phyloP scores from a whole-genome alignment of 2,888 invertebrate species.

The Troides helena region DNA sequence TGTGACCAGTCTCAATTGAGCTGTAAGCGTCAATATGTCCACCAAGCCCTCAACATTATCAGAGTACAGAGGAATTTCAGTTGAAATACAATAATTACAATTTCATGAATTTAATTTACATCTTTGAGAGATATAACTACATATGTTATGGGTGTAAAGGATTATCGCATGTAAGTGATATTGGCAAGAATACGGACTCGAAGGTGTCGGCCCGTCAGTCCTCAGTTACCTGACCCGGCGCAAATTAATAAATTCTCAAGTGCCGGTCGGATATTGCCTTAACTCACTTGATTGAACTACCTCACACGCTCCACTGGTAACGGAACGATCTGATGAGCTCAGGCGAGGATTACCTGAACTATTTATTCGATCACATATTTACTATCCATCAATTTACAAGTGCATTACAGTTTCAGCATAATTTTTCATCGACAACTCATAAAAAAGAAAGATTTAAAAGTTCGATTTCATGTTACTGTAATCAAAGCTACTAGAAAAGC shows the following conservation, averaged over 20 bases:
- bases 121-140: background rate
- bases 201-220: conserved; percentile 15
- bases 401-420: no score
- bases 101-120: no score
- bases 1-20: no score
- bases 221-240: conserved; percentile 20
- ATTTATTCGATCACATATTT: conserved; percentile 15
- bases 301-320: conserved; percentile 5
- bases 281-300: conserved; percentile 25
- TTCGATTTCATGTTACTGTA: no score
- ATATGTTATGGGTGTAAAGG: background rate
- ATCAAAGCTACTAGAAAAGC: no score
- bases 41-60: no score
- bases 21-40: no score
- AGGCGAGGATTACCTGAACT: conserved; percentile 9
- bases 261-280: conserved; percentile 24
- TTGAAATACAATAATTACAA: no score
- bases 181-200: conserved; percentile 13
- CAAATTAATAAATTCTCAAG: conserved; percentile 28
- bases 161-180: background rate
- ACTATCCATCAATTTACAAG: background rate
- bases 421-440: no score
- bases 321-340: conserved; percentile 10
- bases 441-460: no score
- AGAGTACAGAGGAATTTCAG: no score